Evolutionary conservation across 1,140 invertebrate genomes (phyloP), one percentile per base, ranked within the genome.

Genomic region (Papilio polytes): DNA sequence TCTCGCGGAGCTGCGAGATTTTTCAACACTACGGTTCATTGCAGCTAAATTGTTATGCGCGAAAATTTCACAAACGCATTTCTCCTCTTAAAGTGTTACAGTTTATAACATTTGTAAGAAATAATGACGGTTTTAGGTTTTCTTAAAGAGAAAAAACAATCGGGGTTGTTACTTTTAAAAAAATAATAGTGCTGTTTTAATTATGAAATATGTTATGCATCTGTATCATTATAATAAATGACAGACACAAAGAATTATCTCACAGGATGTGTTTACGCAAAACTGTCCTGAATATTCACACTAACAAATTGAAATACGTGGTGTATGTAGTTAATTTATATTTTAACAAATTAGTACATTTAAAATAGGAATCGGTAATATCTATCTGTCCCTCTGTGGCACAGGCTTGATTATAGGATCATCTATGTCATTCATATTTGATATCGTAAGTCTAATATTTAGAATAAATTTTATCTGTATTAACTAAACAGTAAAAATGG

Each of bases 31-130:
- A 31, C 22, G 63, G 26, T 36, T 70, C 63, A 70, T 31, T 70
- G 63, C 63, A 70, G 26, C 26, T 26, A 70, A 36, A 70, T 70
- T 70, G 13, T 70, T 70, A 31, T 70, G 63, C 56, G 56, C 56
- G n/a, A 59, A 59, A 59, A 59, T 70, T 31, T 36, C 12, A 70
- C 63, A 70, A 70, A 70, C 13, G 63, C 26, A 70, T 70, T 63
- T 31, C 26, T 70, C 12, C 63, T 70, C 22, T 66, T 66, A 15
- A 70, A 70, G 22, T 31, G 12, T 70, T 70, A 31, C 59, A 66
- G 31, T 66, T 31, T 4, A 70, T 36, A 70, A 36, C 13, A 70
- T 70, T 70, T 31, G 63, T 36, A 70, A 8, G 63, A 70, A 31
- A 66, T n/a, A 70, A 70, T 70, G 26, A 31, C 63, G 63, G 26